Conservation (phyloP, 2,888 invertebrate species). For the Odontothrips loti region DNA sequence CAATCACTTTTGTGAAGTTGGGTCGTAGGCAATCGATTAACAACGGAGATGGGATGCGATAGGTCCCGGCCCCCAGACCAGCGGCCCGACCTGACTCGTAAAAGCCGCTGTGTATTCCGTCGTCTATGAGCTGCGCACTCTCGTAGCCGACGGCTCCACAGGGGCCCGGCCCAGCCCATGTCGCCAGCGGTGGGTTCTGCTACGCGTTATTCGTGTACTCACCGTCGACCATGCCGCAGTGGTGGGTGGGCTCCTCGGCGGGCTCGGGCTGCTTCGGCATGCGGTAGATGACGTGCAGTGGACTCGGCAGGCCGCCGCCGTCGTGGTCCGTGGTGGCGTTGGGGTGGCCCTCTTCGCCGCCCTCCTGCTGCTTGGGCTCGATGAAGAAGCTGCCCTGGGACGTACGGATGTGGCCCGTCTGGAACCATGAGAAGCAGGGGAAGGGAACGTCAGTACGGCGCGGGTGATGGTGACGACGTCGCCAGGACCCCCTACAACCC, state of each 20-base stretch:
- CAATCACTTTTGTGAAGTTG: neutral
- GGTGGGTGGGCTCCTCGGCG: slow-evolving; percentile 21
- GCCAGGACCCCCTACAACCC: neutral
- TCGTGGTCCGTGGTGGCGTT: neutral
- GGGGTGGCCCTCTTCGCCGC: neutral
- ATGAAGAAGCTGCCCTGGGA: slow-evolving; percentile 63
- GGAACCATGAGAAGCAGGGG: slow-evolving; percentile 42
- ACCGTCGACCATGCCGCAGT: slow-evolving; percentile 19
- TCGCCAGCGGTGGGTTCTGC: neutral
- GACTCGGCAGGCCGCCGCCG: neutral
- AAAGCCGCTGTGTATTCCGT: neutral
- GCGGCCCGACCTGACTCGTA: neutral
- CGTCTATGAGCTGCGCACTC: neutral
- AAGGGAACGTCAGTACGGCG: slow-evolving; percentile 20
- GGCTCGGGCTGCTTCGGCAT: neutral
- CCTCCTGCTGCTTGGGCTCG: slow-evolving; percentile 56
- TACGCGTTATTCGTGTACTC: neutral
- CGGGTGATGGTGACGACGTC: neutral
- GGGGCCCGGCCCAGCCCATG: neutral
- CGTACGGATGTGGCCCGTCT: slow-evolving; percentile 68
- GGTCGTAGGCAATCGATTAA: neutral
- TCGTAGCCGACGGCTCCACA: neutral
- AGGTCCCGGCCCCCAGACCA: no score
- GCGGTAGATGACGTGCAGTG: slow-evolving; percentile 16
- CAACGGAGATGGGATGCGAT: neutral